Conservation (phyloP, 2,113 vertebrate genomes). For the Pseudorasbora parva region DNA sequence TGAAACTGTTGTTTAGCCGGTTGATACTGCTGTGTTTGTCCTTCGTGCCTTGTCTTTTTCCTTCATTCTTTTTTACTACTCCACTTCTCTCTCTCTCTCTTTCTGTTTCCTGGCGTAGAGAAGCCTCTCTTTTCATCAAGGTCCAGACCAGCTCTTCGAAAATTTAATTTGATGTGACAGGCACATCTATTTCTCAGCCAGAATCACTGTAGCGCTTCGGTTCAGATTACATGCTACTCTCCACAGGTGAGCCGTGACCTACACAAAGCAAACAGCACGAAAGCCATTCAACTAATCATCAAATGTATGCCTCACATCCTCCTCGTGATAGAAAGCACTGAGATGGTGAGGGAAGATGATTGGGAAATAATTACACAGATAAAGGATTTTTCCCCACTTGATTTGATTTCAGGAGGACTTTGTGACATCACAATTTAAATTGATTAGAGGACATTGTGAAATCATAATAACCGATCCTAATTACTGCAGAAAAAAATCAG, state of each 20-base stretch:
- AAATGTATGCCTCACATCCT: conserved; percentile 29
- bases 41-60: background rate
- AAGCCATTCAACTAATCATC: conserved; percentile 16
- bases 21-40: background rate
- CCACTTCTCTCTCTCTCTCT: background rate
- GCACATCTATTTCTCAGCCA: conserved; percentile 58
- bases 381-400: conserved; percentile 25
- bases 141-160: conserved; percentile 5
- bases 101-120: background rate
- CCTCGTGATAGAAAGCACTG: conserved; percentile 10
- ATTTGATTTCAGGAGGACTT: conserved; percentile 24
- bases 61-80: background rate
- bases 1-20: conserved; percentile 7
- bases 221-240: conserved; percentile 43
- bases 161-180: conserved; percentile 66
- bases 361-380: conserved; percentile 40
- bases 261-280: conserved; percentile 15
- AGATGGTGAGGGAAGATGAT: conserved; percentile 4
- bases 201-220: conserved; percentile 46
- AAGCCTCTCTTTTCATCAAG: conserved; percentile 20
- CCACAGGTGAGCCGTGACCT: conserved; percentile 50
- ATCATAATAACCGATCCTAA: background rate
- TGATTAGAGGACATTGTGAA: conserved; percentile 32
- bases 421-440: conserved; percentile 24
- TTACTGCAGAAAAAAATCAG: background rate